These are phyloP conservation scores for Belgica antarctica DNA, from an alignment of 2,888 invertebrate genomes.

Conservation along the genomic window DNA sequence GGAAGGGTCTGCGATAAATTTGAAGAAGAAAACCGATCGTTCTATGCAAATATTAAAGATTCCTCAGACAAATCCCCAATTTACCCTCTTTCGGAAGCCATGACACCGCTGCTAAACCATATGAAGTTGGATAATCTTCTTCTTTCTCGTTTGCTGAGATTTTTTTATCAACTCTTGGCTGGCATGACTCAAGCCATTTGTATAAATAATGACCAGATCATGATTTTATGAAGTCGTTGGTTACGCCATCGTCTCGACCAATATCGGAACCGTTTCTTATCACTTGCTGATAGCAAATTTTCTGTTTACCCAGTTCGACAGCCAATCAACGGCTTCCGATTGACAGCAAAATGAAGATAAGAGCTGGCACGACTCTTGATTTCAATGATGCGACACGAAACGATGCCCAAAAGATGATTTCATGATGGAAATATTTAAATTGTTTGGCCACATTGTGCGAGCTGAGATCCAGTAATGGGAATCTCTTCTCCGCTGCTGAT, in stretches of 20 bases:
- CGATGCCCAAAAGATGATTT: neutral
- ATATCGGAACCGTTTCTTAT: neutral
- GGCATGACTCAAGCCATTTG: slow-evolving; percentile 10
- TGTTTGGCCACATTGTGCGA: slow-evolving; percentile 3
- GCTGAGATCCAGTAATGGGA: neutral
- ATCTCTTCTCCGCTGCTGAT: neutral
- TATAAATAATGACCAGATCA: slow-evolving; percentile 19
- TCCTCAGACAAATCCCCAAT: too few species aligned
- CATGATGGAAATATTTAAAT: neutral
- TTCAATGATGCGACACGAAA: neutral
- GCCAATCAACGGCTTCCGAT: neutral
- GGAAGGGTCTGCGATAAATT: too few species aligned
- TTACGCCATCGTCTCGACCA: neutral
- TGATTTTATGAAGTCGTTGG: neutral
- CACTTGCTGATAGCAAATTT: neutral
- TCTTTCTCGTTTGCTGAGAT: neutral
- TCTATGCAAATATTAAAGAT: neutral
- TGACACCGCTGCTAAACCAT: neutral
- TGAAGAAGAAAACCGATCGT: too few species aligned
- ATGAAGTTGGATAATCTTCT: neutral
- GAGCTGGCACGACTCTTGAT: neutral
- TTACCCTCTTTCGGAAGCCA: neutral
- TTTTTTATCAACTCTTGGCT: slow-evolving; percentile 3
- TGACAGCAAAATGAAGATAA: neutral
- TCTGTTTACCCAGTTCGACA: neutral